Base-by-base conservation (phyloP, 2,113 vertebrate species). In the Rutilus rutilus region DNA sequence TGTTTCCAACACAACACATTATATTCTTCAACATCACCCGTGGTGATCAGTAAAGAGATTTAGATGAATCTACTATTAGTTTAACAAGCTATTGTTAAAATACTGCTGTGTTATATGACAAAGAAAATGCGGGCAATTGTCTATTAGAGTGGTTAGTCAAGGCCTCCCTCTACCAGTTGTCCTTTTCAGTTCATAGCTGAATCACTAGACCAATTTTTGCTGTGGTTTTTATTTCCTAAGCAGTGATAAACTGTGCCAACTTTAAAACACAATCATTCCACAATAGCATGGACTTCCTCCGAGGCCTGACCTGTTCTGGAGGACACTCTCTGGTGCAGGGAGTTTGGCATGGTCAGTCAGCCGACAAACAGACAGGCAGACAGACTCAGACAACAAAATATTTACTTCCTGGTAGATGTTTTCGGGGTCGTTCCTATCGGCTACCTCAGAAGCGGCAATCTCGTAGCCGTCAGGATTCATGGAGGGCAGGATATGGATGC, bases 391-490 rank as follows among this genome's bases (percentile, higher is more conserved):
- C 59, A 73, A 57, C 45, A 64, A 69, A 62, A 92, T 95, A 96
- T 95, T 96, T 96, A 96, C 95, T 96, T 96, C 95, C 90, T 93
- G 93, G 91, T 94, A 80, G 94, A 73, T 88, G 93, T 92, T 90
- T 89, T 95, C 95, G 90, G 92, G 93, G 85, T 96, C 94, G 92
- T 86, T 93, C 85, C 73, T 94, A 87, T 77, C 89, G 92, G 95
- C 94, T 96, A 99, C 98, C 97, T 98, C 97, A 89, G 97, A 94
- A 5, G 97, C 96, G 0, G 98, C 98, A 87, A 98, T 89, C 87
- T 99, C 97, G 15, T 99, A 99, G 52, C 98, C 98, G 5, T 99
- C 98, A 0, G 98, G 98, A 90, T 99, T 99, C 96, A 99, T 97
- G 86, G 97, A 98, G 87, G 97, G 96, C 60, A 99, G 93, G 85